Base-by-base conservation (phyloP, 2,888 invertebrate genomes). In the Charanyca ferruginea region DNA sequence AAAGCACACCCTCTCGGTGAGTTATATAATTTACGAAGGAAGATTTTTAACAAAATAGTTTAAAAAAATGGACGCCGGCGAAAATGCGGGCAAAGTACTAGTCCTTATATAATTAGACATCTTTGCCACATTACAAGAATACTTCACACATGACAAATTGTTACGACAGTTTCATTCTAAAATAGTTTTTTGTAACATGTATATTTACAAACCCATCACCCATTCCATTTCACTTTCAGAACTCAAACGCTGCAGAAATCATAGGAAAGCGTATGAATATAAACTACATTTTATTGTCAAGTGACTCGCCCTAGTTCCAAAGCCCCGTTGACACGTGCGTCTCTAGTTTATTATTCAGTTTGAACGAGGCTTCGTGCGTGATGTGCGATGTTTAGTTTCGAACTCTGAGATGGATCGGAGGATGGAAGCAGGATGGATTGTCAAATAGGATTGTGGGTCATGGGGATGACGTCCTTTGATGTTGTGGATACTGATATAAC, bases 241-340 rank as follows among this genome's bases (percentile, higher is more conserved):
- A 45, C 25, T 45, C 22, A 18, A n/a, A n/a, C 20, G n/a, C 45
- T 9, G 18, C 51, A 59, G 58, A 65, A 58, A 78, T 78, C 74
- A 65, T 35, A 73, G 35, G 47, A 49, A 48, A 48, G 13, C 57
- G 32, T 53, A 68, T 75, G 77, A 80, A 73, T 79, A 76, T 80
- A 76, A 76, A 79, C 53, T 75, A 75, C 5, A 54, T 75, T 67
- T 79, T 61, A 79, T 54, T 76, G 70, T 75, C 76, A 44, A 75
- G 74, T 61, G 77, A 49, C 80, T 69, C 42, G 80, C 28, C 41
- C 57, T 35, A 75, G 58, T 57, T 48, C 41, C 25, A 28, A 8
- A 52, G 66, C 38, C 41, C 25, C 6, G 52, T 65, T 61, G 66
- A 79, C 76, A 68, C 76, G 70, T 61, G 77, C 70, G 58, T 62